Percentiles rank a stretch among this genome's conserved stretches.
These are phyloP conservation scores for Muscina levida DNA, from an alignment of 2,888 invertebrate genomes.

Conservation along the genomic window DNA sequence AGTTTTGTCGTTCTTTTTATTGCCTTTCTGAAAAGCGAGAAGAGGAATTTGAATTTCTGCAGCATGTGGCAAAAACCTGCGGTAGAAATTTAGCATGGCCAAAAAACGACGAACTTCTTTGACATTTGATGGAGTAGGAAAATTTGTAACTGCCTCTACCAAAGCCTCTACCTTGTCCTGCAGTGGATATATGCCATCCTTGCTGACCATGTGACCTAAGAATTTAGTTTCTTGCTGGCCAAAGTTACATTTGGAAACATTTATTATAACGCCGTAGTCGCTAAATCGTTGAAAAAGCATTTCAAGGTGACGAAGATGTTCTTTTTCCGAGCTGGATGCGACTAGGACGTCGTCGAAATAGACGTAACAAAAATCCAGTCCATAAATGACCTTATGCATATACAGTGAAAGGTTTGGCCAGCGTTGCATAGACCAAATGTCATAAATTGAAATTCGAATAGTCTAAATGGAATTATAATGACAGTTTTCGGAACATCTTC, in stretches of 20 bases:
- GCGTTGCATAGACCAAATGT: constrained; percentile 40
- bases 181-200: constrained; percentile 45
- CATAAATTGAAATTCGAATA: constrained; percentile 29
- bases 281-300: constrained; percentile 16
- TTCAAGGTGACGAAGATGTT: constrained; percentile 32
- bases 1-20: constrained; percentile 45
- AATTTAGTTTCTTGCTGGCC: constrained; percentile 45
- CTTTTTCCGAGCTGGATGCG: constrained; percentile 13
- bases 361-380: constrained; percentile 26
- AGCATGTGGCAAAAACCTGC: constrained; percentile 46
- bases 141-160: constrained; percentile 45
- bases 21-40: constrained; percentile 41
- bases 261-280: constrained; percentile 64
- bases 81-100: constrained; percentile 56
- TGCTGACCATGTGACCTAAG: constrained; percentile 51
- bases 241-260: constrained; percentile 56
- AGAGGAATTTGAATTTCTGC: constrained; percentile 42
- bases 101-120: constrained; percentile 54
- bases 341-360: constrained; percentile 46
- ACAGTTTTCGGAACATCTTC: constrained; percentile 49
- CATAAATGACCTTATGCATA: constrained; percentile 19
- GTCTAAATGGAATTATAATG: constrained; percentile 18
- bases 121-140: constrained; percentile 33
- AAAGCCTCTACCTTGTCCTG: constrained; percentile 31
- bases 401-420: constrained; percentile 63